Evolutionary conservation across 2,888 invertebrate genomes (phyloP), one percentile per base, ranked within the genome.

Genomic region (Calliopum simillimum): DNA sequence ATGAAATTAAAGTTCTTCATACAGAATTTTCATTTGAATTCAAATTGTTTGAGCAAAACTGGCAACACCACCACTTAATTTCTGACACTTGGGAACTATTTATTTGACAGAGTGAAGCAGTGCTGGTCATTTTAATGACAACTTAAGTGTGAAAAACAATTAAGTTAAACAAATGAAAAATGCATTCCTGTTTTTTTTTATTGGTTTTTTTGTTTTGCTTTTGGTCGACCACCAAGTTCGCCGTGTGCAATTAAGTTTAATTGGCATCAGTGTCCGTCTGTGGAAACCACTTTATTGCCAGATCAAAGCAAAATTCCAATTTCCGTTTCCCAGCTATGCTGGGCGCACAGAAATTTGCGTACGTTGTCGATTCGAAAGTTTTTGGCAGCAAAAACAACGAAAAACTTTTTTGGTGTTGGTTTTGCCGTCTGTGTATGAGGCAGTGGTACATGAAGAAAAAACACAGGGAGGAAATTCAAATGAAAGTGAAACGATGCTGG

Each of bases 301-400:
- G 41, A 59, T 49, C 58, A 67, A 59, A 59, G 49, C 23, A 25
- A 49, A 56, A 49, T 41, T 56, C 33, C 67, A 49, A 67, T 49
- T 59, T 59, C 41, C 59, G 58, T 67, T 67, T 67, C 67, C 67
- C 67, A 67, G 58, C 59, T 49, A 59, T 67, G 16, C 41, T n/a
- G 16, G 67, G 67, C 59, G 41, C 46, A 3, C 67, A 67, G 56
- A 41, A 63, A n/a, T 19, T 19, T 33, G 8, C 8, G 33, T 8
- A 33, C 8, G 8, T 3, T 33, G 33, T 33, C 33, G 33, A 33
- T 6, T 33, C 33, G 33, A 33, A 33, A 33, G 8, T 33, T 33
- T 33, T 33, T 33, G 33, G 33, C 8, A 8, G 33, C 8, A 33
- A 33, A 1, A 6, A 33, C 33, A 33, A n/a, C n/a, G n/a, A n/a